phyloP scores from a whole-genome alignment of 2,888 invertebrate species.

The Crematogaster levior region DNA sequence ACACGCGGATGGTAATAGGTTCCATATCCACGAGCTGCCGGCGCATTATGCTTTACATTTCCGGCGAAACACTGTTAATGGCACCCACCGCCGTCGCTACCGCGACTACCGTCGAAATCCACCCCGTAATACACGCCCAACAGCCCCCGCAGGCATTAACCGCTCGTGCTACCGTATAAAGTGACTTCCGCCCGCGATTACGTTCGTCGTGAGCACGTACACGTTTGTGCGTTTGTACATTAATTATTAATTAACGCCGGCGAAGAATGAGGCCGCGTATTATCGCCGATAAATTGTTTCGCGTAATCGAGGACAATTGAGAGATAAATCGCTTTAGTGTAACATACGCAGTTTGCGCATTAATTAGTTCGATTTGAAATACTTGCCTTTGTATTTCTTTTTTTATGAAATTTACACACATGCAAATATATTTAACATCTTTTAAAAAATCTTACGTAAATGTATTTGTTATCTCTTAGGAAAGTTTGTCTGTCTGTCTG shows the following conservation, averaged over 20 bases:
- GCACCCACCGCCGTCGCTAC: conserved; percentile 63
- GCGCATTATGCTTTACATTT: conserved; percentile 79
- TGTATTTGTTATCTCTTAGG: conserved; percentile 14
- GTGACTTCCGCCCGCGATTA: conserved; percentile 68
- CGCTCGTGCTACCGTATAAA: conserved; percentile 62
- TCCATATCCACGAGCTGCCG: conserved; percentile 72
- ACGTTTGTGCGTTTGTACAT: conserved; percentile 54
- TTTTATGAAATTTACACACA: neutral
- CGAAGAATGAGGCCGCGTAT: conserved; percentile 38
- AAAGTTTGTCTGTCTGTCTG: no score
- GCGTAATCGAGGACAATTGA: conserved; percentile 31
- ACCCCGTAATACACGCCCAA: conserved; percentile 63
- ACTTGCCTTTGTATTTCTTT: neutral
- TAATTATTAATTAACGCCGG: conserved; percentile 65
- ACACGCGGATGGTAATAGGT: conserved; percentile 75
- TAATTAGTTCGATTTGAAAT: conserved; percentile 30
- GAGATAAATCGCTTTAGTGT: conserved; percentile 44
- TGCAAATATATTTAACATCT: neutral
- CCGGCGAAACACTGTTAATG: conserved; percentile 79
- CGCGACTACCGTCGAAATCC: conserved; percentile 61
- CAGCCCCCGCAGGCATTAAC: conserved; percentile 70
- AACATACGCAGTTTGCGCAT: conserved; percentile 7
- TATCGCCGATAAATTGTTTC: conserved; percentile 30
- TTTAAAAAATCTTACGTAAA: conserved; percentile 23
- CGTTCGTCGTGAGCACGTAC: conserved; percentile 57